Evolutionary conservation across 2,113 vertebrate species (phyloP).

Genomic region (Paramormyrops kingsleyae): DNA sequence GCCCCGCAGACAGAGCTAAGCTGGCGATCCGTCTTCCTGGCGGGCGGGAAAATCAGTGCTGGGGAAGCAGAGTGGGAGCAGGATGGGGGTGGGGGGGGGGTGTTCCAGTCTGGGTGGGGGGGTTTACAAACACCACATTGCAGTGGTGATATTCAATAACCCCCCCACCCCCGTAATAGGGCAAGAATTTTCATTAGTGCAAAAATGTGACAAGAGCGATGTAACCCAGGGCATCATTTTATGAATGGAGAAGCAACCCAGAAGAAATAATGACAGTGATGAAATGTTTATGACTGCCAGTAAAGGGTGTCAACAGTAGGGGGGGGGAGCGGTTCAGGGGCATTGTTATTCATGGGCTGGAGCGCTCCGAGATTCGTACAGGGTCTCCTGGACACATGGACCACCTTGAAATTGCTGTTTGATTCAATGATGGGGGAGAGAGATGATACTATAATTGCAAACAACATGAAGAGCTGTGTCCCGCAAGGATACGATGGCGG

Average conservation of each 20-base stretch:
- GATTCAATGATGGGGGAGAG: slow-evolving; percentile 42
- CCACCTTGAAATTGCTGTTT: slow-evolving; percentile 45
- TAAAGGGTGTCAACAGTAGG: background rate
- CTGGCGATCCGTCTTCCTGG: background rate
- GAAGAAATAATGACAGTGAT: background rate
- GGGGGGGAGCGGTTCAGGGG: background rate
- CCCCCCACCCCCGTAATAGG: background rate
- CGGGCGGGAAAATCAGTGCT: background rate
- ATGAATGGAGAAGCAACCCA: background rate
- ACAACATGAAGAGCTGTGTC: background rate
- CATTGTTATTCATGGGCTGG: slow-evolving; percentile 54
- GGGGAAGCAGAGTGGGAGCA: background rate
- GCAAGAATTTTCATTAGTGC: background rate
- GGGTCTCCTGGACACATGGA: slow-evolving; percentile 29
- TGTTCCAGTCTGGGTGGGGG: too few relatives aligned
- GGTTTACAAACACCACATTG: background rate
- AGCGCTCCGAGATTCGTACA: slow-evolving; percentile 39
- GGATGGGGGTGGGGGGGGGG: background rate
- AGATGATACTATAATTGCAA: slow-evolving; percentile 35
- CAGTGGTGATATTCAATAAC: background rate
- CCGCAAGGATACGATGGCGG: background rate
- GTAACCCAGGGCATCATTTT: background rate
- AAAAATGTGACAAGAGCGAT: background rate
- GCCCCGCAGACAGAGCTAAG: background rate
- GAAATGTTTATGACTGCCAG: background rate